phyloP scores from a whole-genome alignment of 2,888 invertebrate genomes.

The Ceriagrion tenellum region DNA sequence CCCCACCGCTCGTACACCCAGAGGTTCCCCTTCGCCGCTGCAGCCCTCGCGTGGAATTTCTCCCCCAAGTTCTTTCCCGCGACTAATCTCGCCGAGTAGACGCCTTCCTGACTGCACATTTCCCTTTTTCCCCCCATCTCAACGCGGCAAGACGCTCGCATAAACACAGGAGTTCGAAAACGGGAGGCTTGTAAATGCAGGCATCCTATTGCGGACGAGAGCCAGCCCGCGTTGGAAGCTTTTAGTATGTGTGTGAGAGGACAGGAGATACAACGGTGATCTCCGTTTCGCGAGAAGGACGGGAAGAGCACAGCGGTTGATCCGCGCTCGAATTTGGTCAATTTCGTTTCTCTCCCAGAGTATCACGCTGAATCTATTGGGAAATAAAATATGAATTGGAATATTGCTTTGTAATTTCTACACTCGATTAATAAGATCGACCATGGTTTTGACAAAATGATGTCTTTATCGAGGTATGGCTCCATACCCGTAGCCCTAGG shows the following conservation, averaged over 20 bases:
- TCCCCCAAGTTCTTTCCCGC: constrained; percentile 4
- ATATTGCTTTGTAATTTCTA: no score
- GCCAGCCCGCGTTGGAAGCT: background rate
- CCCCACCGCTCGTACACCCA: background rate
- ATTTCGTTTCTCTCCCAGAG: background rate
- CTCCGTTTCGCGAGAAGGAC: background rate
- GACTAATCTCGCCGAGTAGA: constrained; percentile 37
- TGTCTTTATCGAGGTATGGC: no score
- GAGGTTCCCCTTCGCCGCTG: background rate
- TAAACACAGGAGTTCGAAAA: constrained; percentile 1
- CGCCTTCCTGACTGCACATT: constrained; percentile 17
- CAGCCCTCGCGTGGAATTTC: constrained; percentile 20
- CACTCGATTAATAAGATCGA: no score
- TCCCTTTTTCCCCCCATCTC: background rate
- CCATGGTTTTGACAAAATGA: no score
- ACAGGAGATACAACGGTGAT: background rate
- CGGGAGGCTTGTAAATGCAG: background rate
- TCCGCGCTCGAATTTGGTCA: background rate
- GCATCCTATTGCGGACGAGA: background rate
- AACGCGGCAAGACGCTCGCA: background rate
- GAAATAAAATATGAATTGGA: no score
- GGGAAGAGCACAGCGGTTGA: background rate
- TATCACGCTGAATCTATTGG: no score
- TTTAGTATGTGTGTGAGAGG: background rate
- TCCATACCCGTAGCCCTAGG: no score